Percentiles rank a stretch among this genome's conserved stretches.
Conservation (phyloP, 2,888 invertebrate genomes). For the Bombyx huttoni region DNA sequence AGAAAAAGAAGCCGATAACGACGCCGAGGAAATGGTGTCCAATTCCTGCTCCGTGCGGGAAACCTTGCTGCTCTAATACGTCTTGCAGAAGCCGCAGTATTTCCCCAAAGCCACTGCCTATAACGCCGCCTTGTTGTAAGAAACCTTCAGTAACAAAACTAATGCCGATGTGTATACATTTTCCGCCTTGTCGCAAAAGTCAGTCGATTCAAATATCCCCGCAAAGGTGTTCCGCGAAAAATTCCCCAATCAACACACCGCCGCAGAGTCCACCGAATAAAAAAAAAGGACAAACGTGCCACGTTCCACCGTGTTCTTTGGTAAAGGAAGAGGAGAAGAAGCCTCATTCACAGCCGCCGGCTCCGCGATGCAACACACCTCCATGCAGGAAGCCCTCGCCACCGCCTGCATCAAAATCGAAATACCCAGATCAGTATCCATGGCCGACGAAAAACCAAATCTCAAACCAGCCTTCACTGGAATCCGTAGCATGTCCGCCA, state of each 20-base stretch:
- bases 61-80: neutral
- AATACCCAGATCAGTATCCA: constrained; percentile 1
- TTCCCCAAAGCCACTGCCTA: neutral
- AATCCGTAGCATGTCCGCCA: neutral
- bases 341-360: constrained; percentile 1
- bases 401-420: neutral
- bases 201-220: constrained; percentile 2
- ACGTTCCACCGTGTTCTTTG: constrained; percentile 3
- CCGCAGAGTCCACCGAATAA: neutral
- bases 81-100: neutral
- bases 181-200: constrained; percentile 3
- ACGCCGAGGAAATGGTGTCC: neutral
- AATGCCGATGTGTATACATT: constrained; percentile 4
- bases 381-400: constrained; percentile 6
- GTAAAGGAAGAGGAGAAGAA: neutral
- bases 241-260: neutral
- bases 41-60: neutral
- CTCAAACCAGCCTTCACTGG: neutral
- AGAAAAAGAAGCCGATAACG: neutral
- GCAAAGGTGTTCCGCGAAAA: neutral
- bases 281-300: constrained; percentile 2
- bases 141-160: constrained; percentile 6
- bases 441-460: constrained; percentile 5
- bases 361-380: constrained; percentile 1
- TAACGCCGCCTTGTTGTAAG: constrained; percentile 4